phyloP scores from a whole-genome alignment of 2,888 invertebrate genomes.

The Rhyacophila evoluta region DNA sequence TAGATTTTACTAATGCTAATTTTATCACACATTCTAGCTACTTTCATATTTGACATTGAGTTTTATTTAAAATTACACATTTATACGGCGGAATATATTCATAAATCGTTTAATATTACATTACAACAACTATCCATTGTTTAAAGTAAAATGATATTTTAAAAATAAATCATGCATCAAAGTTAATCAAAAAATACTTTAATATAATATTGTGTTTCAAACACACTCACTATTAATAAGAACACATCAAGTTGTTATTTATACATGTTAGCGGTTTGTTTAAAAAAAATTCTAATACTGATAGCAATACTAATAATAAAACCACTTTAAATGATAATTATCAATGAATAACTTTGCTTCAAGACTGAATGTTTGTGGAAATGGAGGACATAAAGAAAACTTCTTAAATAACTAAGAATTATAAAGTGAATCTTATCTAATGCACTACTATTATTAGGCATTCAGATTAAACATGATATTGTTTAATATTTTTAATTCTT shows the following conservation, averaged over 20 bases:
- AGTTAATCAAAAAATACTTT: conserved; percentile 36
- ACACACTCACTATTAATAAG: conserved; percentile 39
- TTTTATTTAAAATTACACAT: conserved; percentile 53
- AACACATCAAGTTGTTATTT: conserved; percentile 38
- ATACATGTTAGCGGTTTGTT: conserved; percentile 14
- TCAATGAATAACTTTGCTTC: neutral
- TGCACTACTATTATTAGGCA: neutral
- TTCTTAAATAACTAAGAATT: neutral
- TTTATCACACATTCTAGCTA: conserved; percentile 55
- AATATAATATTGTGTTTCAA: conserved; percentile 38
- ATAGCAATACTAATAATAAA: neutral
- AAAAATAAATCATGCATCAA: conserved; percentile 41
- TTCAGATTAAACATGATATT: neutral
- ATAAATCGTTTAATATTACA: conserved; percentile 42
- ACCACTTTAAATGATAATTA: no score
- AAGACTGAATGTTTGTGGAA: neutral
- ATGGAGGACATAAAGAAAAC: neutral
- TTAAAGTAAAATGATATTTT: conserved; percentile 35
- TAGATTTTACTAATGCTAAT: conserved; percentile 51
- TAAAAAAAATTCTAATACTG: neutral
- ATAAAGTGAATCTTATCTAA: neutral
- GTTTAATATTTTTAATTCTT: conserved; percentile 1
- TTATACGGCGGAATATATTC: conserved; percentile 52
- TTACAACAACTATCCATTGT: conserved; percentile 43
- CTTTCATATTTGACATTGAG: conserved; percentile 52